A percentile compares a stretch with the other conserved stretches of the same genome.
Conservation (phyloP, 2,113 vertebrate genomes). For the Oceanodroma tethys region DNA sequence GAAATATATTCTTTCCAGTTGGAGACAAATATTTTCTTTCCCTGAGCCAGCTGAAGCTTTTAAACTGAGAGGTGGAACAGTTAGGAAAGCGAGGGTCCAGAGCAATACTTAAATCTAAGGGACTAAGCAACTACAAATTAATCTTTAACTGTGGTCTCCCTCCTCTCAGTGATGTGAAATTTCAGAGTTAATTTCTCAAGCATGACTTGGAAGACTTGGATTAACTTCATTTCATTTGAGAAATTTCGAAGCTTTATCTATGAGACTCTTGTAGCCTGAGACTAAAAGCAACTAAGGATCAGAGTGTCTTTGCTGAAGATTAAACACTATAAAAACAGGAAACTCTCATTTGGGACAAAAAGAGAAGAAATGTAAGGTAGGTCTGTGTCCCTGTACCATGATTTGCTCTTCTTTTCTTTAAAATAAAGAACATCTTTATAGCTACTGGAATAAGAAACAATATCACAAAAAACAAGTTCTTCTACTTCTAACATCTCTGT, state of each 20-base stretch:
- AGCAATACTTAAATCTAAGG: neutral
- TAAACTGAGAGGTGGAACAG: neutral
- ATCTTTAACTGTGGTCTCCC: neutral
- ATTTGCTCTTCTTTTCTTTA: neutral
- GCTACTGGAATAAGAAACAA: neutral
- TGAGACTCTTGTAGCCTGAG: neutral
- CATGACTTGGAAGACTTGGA: neutral
- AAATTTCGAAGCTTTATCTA: neutral
- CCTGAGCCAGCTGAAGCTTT: neutral
- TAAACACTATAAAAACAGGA: neutral
- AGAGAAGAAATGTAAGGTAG: neutral
- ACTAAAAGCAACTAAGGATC: neutral
- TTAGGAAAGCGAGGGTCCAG: neutral
- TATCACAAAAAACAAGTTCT: neutral
- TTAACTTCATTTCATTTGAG: neutral
- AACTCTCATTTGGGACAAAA: neutral
- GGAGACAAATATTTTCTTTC: neutral
- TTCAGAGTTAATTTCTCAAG: neutral
- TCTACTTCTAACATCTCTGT: neutral
- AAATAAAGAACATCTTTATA: neutral
- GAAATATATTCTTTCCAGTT: neutral
- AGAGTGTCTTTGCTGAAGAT: neutral
- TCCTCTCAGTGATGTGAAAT: neutral
- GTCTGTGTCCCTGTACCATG: neutral
- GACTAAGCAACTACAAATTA: neutral